Percentiles rank a stretch among this genome's conserved stretches.
phyloP scores from a whole-genome alignment of 2,113 vertebrate species.

The Lepidothrix coronata region DNA sequence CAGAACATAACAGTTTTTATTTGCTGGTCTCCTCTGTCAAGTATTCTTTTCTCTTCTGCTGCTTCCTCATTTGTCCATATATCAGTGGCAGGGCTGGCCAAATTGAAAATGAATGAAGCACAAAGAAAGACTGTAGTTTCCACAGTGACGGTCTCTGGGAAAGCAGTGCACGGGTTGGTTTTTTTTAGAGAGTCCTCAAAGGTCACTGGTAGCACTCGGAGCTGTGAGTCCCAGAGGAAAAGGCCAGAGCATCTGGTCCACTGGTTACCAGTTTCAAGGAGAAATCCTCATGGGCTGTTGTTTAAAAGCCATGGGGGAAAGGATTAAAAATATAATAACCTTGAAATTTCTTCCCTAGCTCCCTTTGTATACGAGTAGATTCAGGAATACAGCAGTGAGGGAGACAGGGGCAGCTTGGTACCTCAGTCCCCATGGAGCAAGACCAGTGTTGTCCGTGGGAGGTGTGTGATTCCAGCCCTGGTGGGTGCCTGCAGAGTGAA shows the following conservation, averaged over 20 bases:
- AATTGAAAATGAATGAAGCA: slow-evolving; percentile 67
- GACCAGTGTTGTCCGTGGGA: rapidly evolving
- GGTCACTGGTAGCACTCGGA: slow-evolving; percentile 48
- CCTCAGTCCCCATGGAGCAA: not conserved
- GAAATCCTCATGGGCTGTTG: not conserved
- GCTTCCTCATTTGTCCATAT: slow-evolving; percentile 71
- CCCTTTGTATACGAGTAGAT: not conserved
- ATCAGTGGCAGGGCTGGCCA: slow-evolving; percentile 58
- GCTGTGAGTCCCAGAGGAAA: not conserved
- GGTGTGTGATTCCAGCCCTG: not conserved
- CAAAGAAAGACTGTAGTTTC: slow-evolving; percentile 63
- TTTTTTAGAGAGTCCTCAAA: slow-evolving; percentile 43
- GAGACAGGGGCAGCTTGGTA: not conserved
- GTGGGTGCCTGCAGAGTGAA: not conserved
- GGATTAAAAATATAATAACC: not conserved
- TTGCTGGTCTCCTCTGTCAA: slow-evolving; percentile 62
- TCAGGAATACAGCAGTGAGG: not conserved
- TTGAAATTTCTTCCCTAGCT: not conserved
- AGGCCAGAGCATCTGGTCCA: not conserved
- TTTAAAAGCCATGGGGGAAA: not conserved
- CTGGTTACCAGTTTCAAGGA: not conserved
- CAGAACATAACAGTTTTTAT: slow-evolving; percentile 70
- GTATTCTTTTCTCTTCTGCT: slow-evolving; percentile 66
- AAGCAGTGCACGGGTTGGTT: not conserved
- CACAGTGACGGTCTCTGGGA: slow-evolving; percentile 38